phyloP scores from a whole-genome alignment of 2,113 vertebrate species.

The mouse (Mus musculus) region GRCm39 chr13:104878001-104878500 shows the following conservation, averaged over 20 bases:
- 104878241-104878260: slow-evolving; percentile 51
- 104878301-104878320: not conserved
- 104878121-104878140: slow-evolving; percentile 27
- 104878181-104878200: slow-evolving; percentile 47
- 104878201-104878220: slow-evolving; percentile 20
- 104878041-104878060: not conserved
- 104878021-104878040: not conserved
- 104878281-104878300: not conserved
- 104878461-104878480: not conserved
- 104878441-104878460: not conserved
- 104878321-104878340: not conserved
- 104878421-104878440: not conserved
- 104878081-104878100: slow-evolving; percentile 47
- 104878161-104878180: slow-evolving; percentile 45
- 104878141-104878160: slow-evolving; percentile 32
- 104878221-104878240: slow-evolving; percentile 62
- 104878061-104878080: not conserved
- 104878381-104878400: not conserved
- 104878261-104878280: slow-evolving; percentile 63
- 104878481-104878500: not conserved
- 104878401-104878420: slow-evolving; percentile 8
- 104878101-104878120: slow-evolving; percentile 22
- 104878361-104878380: not conserved
- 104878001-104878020: not conserved
- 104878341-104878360: not conserved